A percentile compares a stretch with the other conserved stretches of the same genome.
Conservation (phyloP, 2,797 vertebrate species). For the Anabacerthia variegaticeps region DNA sequence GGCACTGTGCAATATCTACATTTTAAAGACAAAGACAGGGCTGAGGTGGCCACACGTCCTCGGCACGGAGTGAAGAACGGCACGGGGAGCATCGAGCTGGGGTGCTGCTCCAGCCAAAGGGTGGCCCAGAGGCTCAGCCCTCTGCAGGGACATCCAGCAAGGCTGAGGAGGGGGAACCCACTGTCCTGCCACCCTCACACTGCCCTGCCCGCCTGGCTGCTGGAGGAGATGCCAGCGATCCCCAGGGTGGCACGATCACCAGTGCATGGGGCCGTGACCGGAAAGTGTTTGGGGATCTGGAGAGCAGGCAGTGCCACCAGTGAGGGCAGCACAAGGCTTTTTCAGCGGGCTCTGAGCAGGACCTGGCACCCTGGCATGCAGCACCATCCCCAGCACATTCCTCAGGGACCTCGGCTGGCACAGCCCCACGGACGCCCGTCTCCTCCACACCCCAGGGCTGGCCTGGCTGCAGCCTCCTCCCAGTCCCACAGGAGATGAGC, state of each 20-base stretch:
- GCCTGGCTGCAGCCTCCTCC: background rate
- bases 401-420: background rate
- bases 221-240: background rate
- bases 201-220: background rate
- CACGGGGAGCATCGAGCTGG: fast-evolving
- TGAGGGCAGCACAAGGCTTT: background rate
- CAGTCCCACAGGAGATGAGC: background rate
- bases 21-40: background rate
- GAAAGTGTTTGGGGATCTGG: background rate
- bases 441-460: background rate
- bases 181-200: fast-evolving
- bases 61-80: fast-evolving
- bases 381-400: background rate
- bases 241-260: background rate
- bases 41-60: fast-evolving
- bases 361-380: background rate
- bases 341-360: background rate
- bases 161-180: fast-evolving
- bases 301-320: fast-evolving
- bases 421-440: fast-evolving
- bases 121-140: background rate
- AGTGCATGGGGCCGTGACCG: fast-evolving
- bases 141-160: fast-evolving
- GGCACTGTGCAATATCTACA: background rate
- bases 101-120: fast-evolving